Conservation (phyloP, 2,888 invertebrate genomes). For the Herminia tarsipennalis region DNA sequence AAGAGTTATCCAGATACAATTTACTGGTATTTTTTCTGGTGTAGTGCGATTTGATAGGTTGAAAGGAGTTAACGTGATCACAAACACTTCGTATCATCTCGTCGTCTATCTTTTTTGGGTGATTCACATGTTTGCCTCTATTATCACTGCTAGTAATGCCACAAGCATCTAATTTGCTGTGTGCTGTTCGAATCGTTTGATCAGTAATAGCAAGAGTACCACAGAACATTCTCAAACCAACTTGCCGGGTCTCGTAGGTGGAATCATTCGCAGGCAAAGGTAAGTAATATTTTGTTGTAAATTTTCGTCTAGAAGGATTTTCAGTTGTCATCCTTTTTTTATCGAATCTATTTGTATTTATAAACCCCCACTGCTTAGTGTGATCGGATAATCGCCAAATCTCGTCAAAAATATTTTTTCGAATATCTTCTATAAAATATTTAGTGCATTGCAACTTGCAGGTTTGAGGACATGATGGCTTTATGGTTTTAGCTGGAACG, state of each 20-base stretch:
- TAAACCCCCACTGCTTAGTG: constrained; percentile 6
- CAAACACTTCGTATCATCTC: constrained; percentile 16
- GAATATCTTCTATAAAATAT: neutral
- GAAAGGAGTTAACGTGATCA: constrained; percentile 17
- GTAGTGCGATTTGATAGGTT: constrained; percentile 20
- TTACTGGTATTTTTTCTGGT: constrained; percentile 20
- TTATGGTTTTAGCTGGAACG: neutral
- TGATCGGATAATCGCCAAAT: constrained; percentile 13
- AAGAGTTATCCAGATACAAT: constrained; percentile 18
- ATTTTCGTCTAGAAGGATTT: constrained; percentile 9
- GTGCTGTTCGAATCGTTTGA: constrained; percentile 20
- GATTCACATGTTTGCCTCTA: constrained; percentile 23
- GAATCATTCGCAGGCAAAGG: constrained; percentile 3
- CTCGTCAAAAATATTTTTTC: neutral
- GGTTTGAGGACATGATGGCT: neutral
- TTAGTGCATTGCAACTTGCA: neutral
- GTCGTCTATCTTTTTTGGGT: constrained; percentile 6
- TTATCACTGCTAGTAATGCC: constrained; percentile 12
- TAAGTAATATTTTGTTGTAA: constrained; percentile 14
- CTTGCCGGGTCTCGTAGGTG: constrained; percentile 5
- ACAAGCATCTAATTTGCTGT: constrained; percentile 12
- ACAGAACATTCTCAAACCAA: constrained; percentile 14
- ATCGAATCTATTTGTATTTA: neutral
- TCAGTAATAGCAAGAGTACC: constrained; percentile 15
- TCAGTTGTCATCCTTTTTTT: constrained; percentile 9